These are phyloP conservation scores for Echeneis naucrates DNA, from an alignment of 2,797 vertebrate species.

Conservation along the genomic window DNA sequence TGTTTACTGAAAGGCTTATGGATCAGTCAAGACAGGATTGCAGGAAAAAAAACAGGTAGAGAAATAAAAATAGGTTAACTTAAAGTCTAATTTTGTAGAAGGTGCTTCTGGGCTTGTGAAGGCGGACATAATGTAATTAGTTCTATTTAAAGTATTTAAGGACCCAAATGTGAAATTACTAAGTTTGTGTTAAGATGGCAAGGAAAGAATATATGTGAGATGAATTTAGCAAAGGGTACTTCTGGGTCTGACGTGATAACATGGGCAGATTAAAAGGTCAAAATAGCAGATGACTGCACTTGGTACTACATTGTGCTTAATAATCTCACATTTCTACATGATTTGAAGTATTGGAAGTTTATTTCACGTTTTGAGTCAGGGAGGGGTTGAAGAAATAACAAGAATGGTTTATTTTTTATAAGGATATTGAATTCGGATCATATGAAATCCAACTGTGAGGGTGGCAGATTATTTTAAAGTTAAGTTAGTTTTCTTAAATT, in stretches of 20 bases:
- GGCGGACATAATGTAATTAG: constrained; percentile 72
- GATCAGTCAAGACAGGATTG: constrained; percentile 56
- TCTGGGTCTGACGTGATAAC: constrained; percentile 54
- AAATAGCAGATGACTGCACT: constrained; percentile 43
- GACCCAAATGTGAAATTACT: constrained; percentile 48
- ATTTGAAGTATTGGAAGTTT: constrained; percentile 3
- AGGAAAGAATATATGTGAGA: constrained; percentile 29
- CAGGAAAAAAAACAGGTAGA: constrained; percentile 38
- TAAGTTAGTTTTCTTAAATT: constrained; percentile 5
- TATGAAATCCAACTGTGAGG: neutral
- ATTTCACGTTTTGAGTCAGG: neutral
- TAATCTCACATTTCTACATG: neutral
- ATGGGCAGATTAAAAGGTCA: constrained; percentile 47
- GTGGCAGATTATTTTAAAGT: constrained; percentile 6
- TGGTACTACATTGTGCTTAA: constrained; percentile 13
- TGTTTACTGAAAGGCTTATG: constrained; percentile 55
- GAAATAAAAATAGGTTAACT: constrained; percentile 64
- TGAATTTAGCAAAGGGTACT: constrained; percentile 50
- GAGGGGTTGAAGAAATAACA: neutral
- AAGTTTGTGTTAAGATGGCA: constrained; percentile 45
- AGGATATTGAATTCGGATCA: neutral
- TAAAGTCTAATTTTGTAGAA: constrained; percentile 61
- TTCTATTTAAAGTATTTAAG: constrained; percentile 69
- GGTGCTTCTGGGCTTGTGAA: constrained; percentile 59
- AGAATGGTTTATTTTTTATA: neutral